Conservation (phyloP, 37 sponge, comb jelly and placozoan species). For the Axinella damicornis region DNA sequence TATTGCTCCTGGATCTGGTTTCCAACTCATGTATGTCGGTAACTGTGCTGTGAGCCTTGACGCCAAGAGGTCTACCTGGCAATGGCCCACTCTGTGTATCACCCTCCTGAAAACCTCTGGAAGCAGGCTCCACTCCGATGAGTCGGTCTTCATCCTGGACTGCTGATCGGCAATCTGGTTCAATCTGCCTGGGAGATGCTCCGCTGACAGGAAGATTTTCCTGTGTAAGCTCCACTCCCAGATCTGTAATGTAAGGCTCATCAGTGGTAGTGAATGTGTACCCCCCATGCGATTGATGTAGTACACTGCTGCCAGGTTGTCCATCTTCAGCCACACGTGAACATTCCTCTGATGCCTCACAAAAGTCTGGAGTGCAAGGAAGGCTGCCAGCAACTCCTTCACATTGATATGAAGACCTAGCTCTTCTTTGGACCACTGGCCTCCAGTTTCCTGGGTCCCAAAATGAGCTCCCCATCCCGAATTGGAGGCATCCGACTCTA, state of each 20-base stretch:
- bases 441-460: no score
- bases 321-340: neutral
- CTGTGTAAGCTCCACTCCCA: conserved; percentile 21
- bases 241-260: neutral
- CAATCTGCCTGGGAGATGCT: conserved; percentile 33
- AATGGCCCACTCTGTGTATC: neutral
- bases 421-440: neutral
- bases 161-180: conserved; percentile 8
- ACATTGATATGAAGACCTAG: conserved; percentile 16
- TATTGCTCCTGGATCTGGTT: conserved; percentile 15
- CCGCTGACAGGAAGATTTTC: conserved; percentile 7
- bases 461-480: conserved; percentile 55
- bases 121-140: conserved; percentile 1
- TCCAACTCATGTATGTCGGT: conserved; percentile 32
- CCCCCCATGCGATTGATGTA: conserved; percentile 11
- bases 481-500: conserved; percentile 54
- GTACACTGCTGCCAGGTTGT: conserved; percentile 1
- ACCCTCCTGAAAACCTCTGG: neutral
- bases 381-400: conserved; percentile 34
- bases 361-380: conserved; percentile 22
- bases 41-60: conserved; percentile 8
- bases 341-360: neutral
- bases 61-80: conserved; percentile 30
- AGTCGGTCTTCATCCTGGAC: neutral
- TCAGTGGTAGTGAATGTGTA: neutral